These are phyloP conservation scores for Sebastes cheni DNA, from an alignment of 2,797 vertebrate species.

Conservation along the genomic window DNA sequence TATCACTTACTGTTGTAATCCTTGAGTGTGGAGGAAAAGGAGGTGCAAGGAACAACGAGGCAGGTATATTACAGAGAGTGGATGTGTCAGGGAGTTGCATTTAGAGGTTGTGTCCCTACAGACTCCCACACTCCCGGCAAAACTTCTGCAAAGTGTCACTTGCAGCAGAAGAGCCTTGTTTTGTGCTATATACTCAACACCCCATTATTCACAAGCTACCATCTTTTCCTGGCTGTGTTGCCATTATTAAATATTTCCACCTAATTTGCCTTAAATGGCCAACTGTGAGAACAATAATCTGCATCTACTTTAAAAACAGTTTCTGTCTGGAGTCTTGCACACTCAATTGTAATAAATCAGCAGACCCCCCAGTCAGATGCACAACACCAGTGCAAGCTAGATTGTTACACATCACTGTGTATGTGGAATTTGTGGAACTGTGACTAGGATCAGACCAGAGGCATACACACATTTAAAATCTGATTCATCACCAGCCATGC, in stretches of 20 bases:
- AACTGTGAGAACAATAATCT: constrained; percentile 22
- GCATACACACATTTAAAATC: background rate
- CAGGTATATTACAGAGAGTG: background rate
- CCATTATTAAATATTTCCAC: constrained; percentile 31
- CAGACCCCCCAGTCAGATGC: background rate
- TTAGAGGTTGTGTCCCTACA: background rate
- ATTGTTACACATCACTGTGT: background rate
- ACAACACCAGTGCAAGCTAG: background rate
- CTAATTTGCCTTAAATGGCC: constrained; percentile 19
- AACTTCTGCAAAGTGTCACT: background rate
- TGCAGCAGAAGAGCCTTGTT: background rate
- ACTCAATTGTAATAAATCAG: background rate
- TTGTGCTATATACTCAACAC: background rate
- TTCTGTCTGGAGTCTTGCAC: background rate
- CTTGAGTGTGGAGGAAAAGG: background rate
- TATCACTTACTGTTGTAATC: background rate
- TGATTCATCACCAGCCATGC: constrained; percentile 15
- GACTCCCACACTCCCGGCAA: background rate
- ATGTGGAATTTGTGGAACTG: background rate
- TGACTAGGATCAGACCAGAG: background rate
- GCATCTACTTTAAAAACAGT: constrained; percentile 6
- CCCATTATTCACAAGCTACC: constrained; percentile 7
- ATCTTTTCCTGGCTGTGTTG: constrained; percentile 19
- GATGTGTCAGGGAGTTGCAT: background rate
- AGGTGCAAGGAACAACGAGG: background rate